Base-by-base conservation (phyloP, 92 coral and sea anemone species). In the Epizoanthus rinbou region DNA sequence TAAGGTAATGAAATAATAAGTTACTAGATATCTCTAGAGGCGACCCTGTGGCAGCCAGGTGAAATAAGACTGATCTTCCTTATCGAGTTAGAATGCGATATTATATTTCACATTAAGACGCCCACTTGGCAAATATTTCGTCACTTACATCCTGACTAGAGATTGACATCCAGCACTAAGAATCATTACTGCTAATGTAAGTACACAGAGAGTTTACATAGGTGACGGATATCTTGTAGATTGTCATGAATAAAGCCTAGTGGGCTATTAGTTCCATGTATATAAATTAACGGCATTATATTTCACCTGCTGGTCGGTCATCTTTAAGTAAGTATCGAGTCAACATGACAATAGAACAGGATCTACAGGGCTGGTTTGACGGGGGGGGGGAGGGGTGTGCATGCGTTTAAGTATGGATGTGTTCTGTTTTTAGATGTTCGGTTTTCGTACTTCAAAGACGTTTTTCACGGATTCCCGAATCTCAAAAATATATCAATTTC, bases 171-270 rank as follows among this genome's bases (percentile, higher is more conserved):
- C 31, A 21, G 5, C 41, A 19, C 58, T 16, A 71, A 35, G 45
- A 69, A 19, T 71, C 58, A 22, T 45, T 21, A 71, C 43, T 41
- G 21, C 8, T 25, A 41, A 56, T 43, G 37, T 0, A 71, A 18
- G 76, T 15, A 3, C 76, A 71, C 76, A 47, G 35, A 23, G 3
- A 43, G 76, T 71, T 71, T 56, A 71, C 45, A 71, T 31, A 71
- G 5, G 10, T 17, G 17, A 41, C 13, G 76, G 21, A 8, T 8
- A 47, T 7, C 2, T 31, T 28, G 33, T 66, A 31, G 25, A 3
- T 3, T 65, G 71, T 65, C 21, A 65, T 65, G 35, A 25, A 14
- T 65, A 65, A 10, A 31, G 35, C 35, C 16, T 64, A 23, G 28
- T 7, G 16, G 19, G n/a, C 16, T 41, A 65, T 25, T 9, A 65